These are phyloP conservation scores for Tinea pellionella DNA, from an alignment of 2,888 invertebrate species.

Conservation along the genomic window DNA sequence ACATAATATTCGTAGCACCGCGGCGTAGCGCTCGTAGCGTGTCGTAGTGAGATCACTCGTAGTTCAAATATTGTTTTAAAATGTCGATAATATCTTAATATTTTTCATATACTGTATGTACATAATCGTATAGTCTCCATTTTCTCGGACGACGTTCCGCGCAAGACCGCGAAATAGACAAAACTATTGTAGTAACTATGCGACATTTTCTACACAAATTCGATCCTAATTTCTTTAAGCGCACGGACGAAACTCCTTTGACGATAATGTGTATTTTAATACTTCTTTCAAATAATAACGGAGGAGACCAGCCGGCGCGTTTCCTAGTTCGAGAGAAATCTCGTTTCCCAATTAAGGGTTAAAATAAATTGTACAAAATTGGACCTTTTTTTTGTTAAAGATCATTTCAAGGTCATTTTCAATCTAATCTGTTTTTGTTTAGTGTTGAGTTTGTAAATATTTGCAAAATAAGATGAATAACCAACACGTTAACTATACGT, in stretches of 20 bases:
- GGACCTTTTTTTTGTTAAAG: background rate
- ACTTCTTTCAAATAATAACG: background rate
- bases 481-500: too few species aligned
- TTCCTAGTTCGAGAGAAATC: slow-evolving; percentile 32
- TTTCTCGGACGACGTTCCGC: slow-evolving; percentile 57
- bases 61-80: background rate
- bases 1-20: background rate
- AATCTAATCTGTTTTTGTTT: background rate
- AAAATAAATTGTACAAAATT: slow-evolving; percentile 38
- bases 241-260: slow-evolving; percentile 19
- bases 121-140: slow-evolving; percentile 61
- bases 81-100: background rate
- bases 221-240: rapidly evolving
- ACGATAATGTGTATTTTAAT: background rate
- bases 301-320: slow-evolving; percentile 53
- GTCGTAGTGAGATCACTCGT: too few species aligned
- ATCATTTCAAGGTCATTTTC: background rate
- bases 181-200: background rate
- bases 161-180: slow-evolving; percentile 34
- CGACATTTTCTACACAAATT: background rate
- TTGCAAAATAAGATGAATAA: too few species aligned
- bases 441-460: too few species aligned
- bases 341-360: slow-evolving; percentile 51
- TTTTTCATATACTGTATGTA: slow-evolving; percentile 34
- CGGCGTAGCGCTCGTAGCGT: background rate